phyloP scores from a whole-genome alignment of 2,888 invertebrate species.

The Calameuta idolon region DNA sequence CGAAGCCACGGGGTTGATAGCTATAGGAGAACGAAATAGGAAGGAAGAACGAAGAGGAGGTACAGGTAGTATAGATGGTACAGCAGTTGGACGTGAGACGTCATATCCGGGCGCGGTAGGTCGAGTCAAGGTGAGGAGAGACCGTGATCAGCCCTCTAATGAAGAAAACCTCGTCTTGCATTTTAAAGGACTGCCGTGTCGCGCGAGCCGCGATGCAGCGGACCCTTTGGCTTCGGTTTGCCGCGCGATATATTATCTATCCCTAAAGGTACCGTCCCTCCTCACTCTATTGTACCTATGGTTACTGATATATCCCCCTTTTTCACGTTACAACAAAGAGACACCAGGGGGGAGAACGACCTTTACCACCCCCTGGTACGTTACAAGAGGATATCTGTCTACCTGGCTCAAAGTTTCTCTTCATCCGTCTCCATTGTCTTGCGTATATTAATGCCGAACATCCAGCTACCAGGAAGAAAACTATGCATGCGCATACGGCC shows the following conservation, averaged over 20 bases:
- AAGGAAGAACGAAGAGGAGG: background rate
- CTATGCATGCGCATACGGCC: constrained; percentile 81
- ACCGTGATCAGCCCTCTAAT: constrained; percentile 56
- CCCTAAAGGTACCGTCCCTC: background rate
- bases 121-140: constrained; percentile 50
- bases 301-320: background rate
- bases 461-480: constrained; percentile 84
- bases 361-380: background rate
- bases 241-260: constrained; percentile 1
- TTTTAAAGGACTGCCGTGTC: constrained; percentile 36
- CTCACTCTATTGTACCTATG: background rate
- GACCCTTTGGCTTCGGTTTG: constrained; percentile 3
- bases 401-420: constrained; percentile 84
- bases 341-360: background rate
- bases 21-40: background rate
- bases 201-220: background rate
- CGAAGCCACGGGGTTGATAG: background rate
- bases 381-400: constrained; percentile 50
- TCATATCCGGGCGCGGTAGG: constrained; percentile 55
- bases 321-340: background rate
- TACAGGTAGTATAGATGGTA: constrained; percentile 1
- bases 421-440: constrained; percentile 83
- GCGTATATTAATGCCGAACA: constrained; percentile 82
- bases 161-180: constrained; percentile 51
- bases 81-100: constrained; percentile 36